Evolutionary conservation across 2,888 invertebrate species (phyloP).

Genomic region (Notocelia uddmanniana): DNA sequence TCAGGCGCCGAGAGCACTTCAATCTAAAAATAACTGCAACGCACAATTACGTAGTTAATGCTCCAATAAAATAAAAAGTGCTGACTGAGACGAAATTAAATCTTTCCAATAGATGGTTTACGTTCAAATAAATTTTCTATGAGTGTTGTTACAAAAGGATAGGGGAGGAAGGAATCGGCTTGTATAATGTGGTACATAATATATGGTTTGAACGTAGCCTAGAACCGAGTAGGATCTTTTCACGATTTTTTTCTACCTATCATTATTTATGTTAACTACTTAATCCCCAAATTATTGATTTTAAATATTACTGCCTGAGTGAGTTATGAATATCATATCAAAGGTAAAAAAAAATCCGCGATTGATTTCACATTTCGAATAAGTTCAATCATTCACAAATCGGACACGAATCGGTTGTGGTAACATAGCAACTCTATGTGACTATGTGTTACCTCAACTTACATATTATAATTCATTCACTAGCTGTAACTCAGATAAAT

Average conservation of each 20-base stretch:
- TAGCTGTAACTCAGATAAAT: conserved; percentile 12
- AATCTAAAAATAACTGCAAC: conserved; percentile 52
- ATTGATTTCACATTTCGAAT: too few species aligned
- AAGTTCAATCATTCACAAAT: too few species aligned
- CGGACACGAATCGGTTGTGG: neutral
- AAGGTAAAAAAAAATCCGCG: too few species aligned
- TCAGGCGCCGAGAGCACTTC: conserved; percentile 63
- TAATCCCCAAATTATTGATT: too few species aligned
- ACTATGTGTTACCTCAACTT: neutral
- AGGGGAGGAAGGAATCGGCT: conserved; percentile 52
- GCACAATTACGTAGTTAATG: conserved; percentile 71
- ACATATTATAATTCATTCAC: conserved; percentile 23
- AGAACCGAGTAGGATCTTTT: neutral
- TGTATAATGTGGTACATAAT: conserved; percentile 6
- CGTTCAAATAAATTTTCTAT: conserved; percentile 70
- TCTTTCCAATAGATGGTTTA: conserved; percentile 72
- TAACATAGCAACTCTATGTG: neutral
- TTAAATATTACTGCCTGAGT: too few species aligned
- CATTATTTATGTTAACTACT: too few species aligned
- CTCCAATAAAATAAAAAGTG: conserved; percentile 76
- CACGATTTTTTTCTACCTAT: neutral
- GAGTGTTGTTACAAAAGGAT: conserved; percentile 62
- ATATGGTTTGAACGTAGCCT: neutral
- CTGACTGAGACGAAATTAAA: conserved; percentile 76
- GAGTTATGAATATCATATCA: too few species aligned